Conservation (phyloP, 2,113 vertebrate genomes). For the Plecotus auritus region DNA sequence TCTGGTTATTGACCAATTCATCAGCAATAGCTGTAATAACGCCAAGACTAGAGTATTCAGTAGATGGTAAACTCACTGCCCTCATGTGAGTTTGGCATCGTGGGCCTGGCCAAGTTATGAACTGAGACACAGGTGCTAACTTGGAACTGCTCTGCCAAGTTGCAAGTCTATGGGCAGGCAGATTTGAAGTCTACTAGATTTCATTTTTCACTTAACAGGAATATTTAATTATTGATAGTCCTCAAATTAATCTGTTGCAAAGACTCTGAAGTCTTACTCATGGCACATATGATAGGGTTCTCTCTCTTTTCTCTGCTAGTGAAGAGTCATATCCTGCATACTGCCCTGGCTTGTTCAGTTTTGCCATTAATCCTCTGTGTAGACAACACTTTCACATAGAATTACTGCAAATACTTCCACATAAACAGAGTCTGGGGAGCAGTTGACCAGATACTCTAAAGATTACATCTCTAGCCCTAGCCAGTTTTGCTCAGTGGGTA, state of each 20-base stretch:
- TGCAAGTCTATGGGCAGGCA: not conserved
- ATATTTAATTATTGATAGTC: not conserved
- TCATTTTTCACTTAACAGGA: not conserved
- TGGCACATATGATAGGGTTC: not conserved
- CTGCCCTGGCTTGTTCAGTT: not conserved
- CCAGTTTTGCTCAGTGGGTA: too few relatives aligned
- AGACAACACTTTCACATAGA: not conserved
- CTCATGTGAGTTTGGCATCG: not conserved
- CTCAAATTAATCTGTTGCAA: not conserved
- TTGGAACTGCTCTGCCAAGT: not conserved
- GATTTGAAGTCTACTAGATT: not conserved
- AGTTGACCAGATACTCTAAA: not conserved
- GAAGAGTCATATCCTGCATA: not conserved
- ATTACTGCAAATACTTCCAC: not conserved
- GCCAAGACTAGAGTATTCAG: not conserved
- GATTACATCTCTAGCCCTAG: not conserved
- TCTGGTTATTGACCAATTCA: conserved; percentile 50
- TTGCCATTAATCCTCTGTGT: not conserved
- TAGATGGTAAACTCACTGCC: conserved; percentile 17
- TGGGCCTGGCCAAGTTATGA: not conserved
- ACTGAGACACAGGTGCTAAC: not conserved
- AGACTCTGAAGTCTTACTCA: not conserved
- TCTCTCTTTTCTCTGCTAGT: not conserved
- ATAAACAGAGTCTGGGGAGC: not conserved
- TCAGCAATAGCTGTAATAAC: conserved; percentile 40